phyloP scores from a whole-genome alignment of 2,797 vertebrate species.

The Dendrocincla tyrannina region DNA sequence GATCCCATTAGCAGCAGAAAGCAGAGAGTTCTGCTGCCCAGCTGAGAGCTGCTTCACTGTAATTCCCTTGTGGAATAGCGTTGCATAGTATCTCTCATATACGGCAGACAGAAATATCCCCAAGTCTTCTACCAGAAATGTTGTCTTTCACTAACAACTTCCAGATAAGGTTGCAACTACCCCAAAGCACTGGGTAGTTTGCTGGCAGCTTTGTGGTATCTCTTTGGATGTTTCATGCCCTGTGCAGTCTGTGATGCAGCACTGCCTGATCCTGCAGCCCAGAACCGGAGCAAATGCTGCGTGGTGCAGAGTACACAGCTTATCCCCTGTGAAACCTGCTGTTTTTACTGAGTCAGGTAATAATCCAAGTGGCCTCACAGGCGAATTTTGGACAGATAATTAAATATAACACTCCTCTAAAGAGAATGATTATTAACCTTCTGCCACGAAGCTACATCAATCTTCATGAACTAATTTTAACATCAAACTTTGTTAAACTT shows the following conservation, averaged over 20 bases:
- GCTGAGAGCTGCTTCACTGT: background rate
- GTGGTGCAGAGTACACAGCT: rapidly evolving
- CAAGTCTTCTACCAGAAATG: background rate
- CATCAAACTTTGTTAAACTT: background rate
- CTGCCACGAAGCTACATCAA: background rate
- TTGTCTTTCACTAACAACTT: background rate
- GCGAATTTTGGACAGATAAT: constrained; percentile 42
- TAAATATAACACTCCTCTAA: constrained; percentile 13
- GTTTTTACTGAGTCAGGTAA: background rate
- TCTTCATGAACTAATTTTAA: constrained; percentile 23
- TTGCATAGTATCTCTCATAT: rapidly evolving
- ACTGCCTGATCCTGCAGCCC: background rate
- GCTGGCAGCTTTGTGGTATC: background rate
- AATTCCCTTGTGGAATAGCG: background rate
- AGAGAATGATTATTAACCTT: constrained; percentile 27
- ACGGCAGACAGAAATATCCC: background rate
- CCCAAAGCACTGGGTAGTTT: rapidly evolving
- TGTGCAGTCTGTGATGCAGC: background rate
- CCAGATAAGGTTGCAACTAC: background rate
- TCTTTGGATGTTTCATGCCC: background rate
- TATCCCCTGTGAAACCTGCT: background rate
- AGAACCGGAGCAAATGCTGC: background rate
- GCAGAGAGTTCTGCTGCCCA: background rate
- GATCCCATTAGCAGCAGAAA: background rate
- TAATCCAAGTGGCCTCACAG: background rate